Evolutionary conservation across 2,888 invertebrate genomes (phyloP), one percentile per base, ranked within the genome.

Genomic region (Augochlorella aurata): DNA sequence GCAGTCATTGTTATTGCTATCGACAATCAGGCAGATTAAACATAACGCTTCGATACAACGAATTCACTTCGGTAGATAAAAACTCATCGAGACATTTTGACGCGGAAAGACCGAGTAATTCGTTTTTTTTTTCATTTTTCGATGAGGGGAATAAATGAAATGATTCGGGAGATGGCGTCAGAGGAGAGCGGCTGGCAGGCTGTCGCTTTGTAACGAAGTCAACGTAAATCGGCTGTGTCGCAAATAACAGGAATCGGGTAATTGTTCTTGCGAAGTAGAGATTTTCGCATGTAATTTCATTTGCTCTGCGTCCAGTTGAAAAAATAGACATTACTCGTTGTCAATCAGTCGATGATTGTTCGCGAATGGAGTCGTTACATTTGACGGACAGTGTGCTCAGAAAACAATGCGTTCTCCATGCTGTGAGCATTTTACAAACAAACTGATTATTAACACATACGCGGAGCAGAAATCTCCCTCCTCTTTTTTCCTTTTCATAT

Each of bases 381-480:
- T 74, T 81, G 82, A 81, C 18, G 66, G 66, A 74, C 82, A 47
- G 14, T 21, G 47, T 45, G 63, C 74, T 65, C 61, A 45, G 50
- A 18, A 69, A 81, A 16, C 81, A 50, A 38, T 54, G 45, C 65
- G 65, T 38, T 54, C 49, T 21, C 69, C 49, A 21, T 65, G 54
- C 81, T 29, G 38, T 45, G 65, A 50, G 65, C 70, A 38, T 44
- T 52, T 14, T 18, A 50, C 70, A 74, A 81, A 81, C 54, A 74
- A 81, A 68, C 82, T 29, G 74, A 74, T 81, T 70, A 58, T 24
- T 70, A 70, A 82, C 82, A 67, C 74, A 78, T 61, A 70, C 63
- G 63, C 52, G 2, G 24, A 47, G 14, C 7, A 16, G 47, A 67
- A 67, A 47, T 67, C 21, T 21, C 14, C 18, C 16, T 9, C 4